Evolutionary conservation across 2,888 invertebrate species (phyloP), one percentile per base, ranked within the genome.

Genomic region (Creontiades dilutus): DNA sequence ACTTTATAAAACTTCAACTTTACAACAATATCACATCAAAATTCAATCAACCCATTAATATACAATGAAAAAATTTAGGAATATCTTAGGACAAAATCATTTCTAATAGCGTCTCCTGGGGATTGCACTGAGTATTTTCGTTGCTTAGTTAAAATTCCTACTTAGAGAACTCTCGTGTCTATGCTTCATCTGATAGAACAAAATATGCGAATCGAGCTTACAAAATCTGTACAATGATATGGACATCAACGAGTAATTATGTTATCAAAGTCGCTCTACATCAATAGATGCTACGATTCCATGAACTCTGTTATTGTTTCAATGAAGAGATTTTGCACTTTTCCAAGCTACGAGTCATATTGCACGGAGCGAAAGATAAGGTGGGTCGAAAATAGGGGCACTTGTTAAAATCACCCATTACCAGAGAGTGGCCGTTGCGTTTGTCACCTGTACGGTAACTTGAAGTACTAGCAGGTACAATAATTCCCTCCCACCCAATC

Each of bases 1-100:
- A 82, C 52, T 48, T 19, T 82, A 82, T 82, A 82, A 82, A 82
- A 82, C 48, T 82, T 52, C 52, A 47, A 68, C 85, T 85, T 27
- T 37, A 85, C 85, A 85, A 85, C 85, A 85, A 61, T 85, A 85
- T 85, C 85, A 85, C 85, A 85, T 61, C 85, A 13, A 82, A 52
- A 82, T 47, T 48, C 52, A 47, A 52, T 27, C 47, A 47, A 82
- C 47, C 82, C 82, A 27, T 82, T 47, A 52, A 23, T 47, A n/a
- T 52, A 52, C 82, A 82, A 14, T 82, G 52, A 23, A 5, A 23
- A 52, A n/a, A 47, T 52, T 47, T 82, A 47, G 27, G 23, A 47
- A 14, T 82, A 82, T 48, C 0, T n/a, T 46, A 46, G 37, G 14
- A n/a, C 78, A 78, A 78, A 37, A 37, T 37, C 7, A 37, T 37